Conservation (phyloP, 2,113 vertebrate species). For the Nothocercus julius region DNA sequence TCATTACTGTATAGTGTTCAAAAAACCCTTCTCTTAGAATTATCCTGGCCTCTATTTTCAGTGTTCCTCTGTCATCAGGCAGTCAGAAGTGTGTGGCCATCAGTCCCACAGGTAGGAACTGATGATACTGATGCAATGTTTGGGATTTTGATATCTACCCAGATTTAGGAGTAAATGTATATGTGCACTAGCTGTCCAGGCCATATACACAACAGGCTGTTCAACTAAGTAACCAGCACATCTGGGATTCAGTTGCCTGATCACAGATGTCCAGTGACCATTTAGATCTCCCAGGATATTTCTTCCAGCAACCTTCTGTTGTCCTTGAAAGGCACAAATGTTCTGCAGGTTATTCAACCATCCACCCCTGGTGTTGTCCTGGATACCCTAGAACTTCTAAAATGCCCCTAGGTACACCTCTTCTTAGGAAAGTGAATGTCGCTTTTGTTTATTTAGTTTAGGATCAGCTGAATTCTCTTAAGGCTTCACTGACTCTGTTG, state of each 20-base stretch:
- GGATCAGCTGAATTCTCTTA: not conserved
- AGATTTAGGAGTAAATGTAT: not conserved
- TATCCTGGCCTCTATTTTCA: not conserved
- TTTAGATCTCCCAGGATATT: not conserved
- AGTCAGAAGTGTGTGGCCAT: not conserved
- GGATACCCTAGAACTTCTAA: not conserved
- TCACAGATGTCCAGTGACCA: not conserved
- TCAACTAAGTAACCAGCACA: not conserved
- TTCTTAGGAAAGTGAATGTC: not conserved
- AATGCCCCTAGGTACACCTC: not conserved
- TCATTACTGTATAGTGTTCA: not conserved
- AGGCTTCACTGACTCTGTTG: not conserved
- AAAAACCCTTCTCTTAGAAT: not conserved
- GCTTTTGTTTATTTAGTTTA: not conserved
- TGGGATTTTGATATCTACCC: not conserved
- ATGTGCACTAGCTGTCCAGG: not conserved
- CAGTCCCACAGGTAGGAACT: not conserved
- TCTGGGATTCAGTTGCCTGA: not conserved
- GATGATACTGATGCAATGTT: fast-evolving
- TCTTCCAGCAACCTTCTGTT: not conserved
- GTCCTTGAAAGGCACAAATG: not conserved
- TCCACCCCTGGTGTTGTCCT: not conserved
- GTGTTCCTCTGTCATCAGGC: not conserved
- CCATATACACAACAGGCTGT: not conserved
- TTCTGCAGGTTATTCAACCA: not conserved